These are phyloP conservation scores for Malacoraja senta DNA, from an alignment of 2,797 vertebrate genomes.

Conservation along the genomic window DNA sequence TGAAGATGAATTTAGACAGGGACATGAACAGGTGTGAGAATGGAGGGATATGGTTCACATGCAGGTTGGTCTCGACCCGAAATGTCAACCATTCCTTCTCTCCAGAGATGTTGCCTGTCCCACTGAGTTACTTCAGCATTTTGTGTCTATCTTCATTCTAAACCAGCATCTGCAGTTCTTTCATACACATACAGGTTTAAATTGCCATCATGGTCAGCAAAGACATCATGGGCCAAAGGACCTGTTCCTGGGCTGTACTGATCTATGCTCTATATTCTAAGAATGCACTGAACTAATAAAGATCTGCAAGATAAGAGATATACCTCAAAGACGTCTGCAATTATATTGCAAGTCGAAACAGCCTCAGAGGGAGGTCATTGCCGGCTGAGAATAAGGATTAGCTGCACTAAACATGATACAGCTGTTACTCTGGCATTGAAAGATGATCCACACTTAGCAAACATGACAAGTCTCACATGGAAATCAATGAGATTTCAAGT, in stretches of 20 bases:
- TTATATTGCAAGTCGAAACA: background rate
- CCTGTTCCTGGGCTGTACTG: too few relatives aligned
- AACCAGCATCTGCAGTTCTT: too few relatives aligned
- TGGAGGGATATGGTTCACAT: background rate
- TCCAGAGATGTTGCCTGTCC: too few relatives aligned
- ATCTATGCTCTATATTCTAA: too few relatives aligned
- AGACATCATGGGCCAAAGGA: too few relatives aligned
- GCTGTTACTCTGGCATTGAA: slow-evolving; percentile 35
- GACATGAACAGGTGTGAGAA: background rate
- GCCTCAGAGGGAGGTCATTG: background rate
- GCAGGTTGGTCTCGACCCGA: too few relatives aligned
- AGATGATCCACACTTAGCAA: slow-evolving; percentile 26
- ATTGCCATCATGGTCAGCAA: too few relatives aligned
- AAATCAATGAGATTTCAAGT: slow-evolving; percentile 26
- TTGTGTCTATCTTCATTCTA: too few relatives aligned
- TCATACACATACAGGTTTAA: too few relatives aligned
- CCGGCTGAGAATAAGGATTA: background rate
- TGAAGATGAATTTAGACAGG: background rate
- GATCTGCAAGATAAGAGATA: background rate
- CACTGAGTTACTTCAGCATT: too few relatives aligned
- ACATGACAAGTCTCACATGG: background rate
- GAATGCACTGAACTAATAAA: background rate
- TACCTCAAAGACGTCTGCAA: background rate
- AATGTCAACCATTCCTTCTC: too few relatives aligned
- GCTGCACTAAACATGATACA: background rate